phyloP scores from a whole-genome alignment of 2,888 invertebrate species.

The Thymelicus acteon region DNA sequence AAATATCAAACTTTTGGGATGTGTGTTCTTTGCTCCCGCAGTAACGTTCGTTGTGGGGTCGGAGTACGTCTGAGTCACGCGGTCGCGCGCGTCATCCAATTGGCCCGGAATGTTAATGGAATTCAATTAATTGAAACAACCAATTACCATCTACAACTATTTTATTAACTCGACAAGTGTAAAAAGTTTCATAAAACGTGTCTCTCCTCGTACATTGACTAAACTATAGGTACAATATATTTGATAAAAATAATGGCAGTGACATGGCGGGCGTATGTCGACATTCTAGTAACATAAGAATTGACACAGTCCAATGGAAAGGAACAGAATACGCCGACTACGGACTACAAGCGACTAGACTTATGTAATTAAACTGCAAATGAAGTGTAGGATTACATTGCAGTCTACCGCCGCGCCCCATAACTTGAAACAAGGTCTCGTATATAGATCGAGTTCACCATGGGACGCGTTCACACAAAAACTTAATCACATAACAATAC shows the following conservation, averaged over 20 bases:
- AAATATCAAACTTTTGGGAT: constrained; percentile 61
- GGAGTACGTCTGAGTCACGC: constrained; percentile 59
- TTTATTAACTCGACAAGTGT: constrained; percentile 74
- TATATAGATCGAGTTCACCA: constrained; percentile 77
- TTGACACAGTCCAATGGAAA: constrained; percentile 86
- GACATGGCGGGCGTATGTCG: constrained; percentile 84
- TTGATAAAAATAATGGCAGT: constrained; percentile 66
- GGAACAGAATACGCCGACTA: constrained; percentile 70
- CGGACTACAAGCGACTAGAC: constrained; percentile 58
- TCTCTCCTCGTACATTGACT: constrained; percentile 55
- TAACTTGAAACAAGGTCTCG: constrained; percentile 78
- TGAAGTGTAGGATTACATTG: constrained; percentile 65
- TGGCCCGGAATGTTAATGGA: constrained; percentile 77
- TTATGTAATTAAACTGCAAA: constrained; percentile 65
- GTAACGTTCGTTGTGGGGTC: constrained; percentile 43
- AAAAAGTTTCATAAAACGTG: constrained; percentile 75
- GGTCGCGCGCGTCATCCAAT: constrained; percentile 59
- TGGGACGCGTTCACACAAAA: constrained; percentile 58
- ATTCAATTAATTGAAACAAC: constrained; percentile 81
- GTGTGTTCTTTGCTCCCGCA: constrained; percentile 40
- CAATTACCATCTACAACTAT: constrained; percentile 75
- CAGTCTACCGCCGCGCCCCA: constrained; percentile 60
- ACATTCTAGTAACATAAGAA: constrained; percentile 87
- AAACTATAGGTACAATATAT: constrained; percentile 56
- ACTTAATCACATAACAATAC: constrained; percentile 49